Conservation (phyloP, 2,888 invertebrate genomes). For the Sminthurinus aureus region DNA sequence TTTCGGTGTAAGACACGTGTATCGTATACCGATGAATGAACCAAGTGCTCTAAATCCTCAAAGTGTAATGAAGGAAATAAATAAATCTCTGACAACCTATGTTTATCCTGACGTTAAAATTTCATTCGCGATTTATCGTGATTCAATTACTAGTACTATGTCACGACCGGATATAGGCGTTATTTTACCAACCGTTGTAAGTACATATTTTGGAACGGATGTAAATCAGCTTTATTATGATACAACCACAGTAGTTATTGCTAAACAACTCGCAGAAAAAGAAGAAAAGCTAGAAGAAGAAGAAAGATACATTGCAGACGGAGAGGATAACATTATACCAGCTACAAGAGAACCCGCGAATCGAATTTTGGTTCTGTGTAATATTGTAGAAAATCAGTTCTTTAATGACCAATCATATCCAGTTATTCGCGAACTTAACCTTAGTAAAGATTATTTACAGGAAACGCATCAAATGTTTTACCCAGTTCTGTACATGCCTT, state of each 20-base stretch:
- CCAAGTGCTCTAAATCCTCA: neutral
- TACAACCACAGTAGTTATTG: neutral
- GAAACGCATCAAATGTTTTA: neutral
- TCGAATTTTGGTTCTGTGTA: neutral
- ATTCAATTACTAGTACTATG: neutral
- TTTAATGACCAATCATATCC: neutral
- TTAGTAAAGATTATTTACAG: neutral
- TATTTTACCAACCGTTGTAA: neutral
- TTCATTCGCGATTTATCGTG: neutral
- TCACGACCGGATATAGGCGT: neutral
- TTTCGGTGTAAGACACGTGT: neutral
- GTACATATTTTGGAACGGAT: neutral
- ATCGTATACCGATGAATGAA: neutral
- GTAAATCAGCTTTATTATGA: neutral
- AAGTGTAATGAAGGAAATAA: neutral
- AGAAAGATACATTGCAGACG: neutral
- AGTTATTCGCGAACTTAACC: neutral
- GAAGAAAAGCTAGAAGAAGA: neutral
- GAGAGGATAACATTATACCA: neutral
- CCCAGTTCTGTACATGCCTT: neutral
- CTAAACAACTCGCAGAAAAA: neutral
- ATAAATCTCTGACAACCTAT: no score
- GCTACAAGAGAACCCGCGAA: neutral
- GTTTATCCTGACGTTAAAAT: neutral
- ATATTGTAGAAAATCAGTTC: neutral